Evolutionary conservation across 2,797 vertebrate genomes (phyloP).

Genomic region (Epinephelus malabaricus): DNA sequence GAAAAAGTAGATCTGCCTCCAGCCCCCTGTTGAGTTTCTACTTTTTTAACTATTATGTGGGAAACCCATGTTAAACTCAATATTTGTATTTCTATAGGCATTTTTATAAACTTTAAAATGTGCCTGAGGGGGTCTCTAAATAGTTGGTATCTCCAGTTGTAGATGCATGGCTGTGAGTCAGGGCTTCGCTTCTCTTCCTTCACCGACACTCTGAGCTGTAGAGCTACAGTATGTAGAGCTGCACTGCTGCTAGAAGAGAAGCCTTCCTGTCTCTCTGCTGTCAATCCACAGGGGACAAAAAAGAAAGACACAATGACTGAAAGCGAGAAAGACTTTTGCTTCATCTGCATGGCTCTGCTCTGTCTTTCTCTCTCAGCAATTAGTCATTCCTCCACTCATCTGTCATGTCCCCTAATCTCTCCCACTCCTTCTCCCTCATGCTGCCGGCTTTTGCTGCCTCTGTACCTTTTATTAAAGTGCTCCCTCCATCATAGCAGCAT

Average conservation of each 20-base stretch:
- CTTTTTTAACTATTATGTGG: too few species aligned
- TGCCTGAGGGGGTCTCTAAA: too few species aligned
- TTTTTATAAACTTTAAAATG: too few species aligned
- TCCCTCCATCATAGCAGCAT: constrained; percentile 21
- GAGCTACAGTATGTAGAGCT: background rate
- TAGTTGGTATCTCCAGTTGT: background rate
- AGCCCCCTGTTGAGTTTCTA: too few species aligned
- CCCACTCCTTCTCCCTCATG: constrained; percentile 18
- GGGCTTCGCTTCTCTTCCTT: background rate
- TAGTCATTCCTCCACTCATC: constrained; percentile 58
- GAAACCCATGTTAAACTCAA: too few species aligned
- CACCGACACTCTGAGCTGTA: background rate
- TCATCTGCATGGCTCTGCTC: constrained; percentile 53
- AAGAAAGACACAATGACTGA: constrained; percentile 16
- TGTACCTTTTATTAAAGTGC: constrained; percentile 59
- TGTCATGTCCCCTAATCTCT: constrained; percentile 62
- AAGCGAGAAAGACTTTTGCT: constrained; percentile 54
- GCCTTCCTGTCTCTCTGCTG: background rate
- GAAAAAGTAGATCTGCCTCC: too few species aligned
- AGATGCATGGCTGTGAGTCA: background rate
- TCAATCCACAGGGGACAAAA: background rate
- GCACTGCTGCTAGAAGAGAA: background rate
- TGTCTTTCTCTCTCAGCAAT: constrained; percentile 55
- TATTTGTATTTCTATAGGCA: too few species aligned
- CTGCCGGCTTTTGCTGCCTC: constrained; percentile 54